These are phyloP conservation scores for Gadus chalcogrammus DNA, from an alignment of 2,113 vertebrate species.

Conservation along the genomic window DNA sequence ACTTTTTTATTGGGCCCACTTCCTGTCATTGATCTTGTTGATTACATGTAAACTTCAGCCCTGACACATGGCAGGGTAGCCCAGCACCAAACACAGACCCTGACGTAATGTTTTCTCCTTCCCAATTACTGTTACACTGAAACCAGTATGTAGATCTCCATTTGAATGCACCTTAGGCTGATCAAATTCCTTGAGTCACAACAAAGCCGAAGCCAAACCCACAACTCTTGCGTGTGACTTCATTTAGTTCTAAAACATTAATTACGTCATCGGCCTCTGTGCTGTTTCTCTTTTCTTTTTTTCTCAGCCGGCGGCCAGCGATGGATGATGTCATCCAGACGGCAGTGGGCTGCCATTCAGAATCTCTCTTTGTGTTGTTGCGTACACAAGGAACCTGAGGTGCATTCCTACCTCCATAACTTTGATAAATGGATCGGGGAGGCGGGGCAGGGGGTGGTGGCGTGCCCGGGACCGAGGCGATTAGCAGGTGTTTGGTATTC, in stretches of 20 bases:
- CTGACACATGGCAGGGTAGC: slow-evolving; percentile 17
- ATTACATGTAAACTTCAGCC: not conserved
- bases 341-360: slow-evolving; percentile 60
- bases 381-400: slow-evolving; percentile 31
- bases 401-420: slow-evolving; percentile 50
- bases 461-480: slow-evolving; percentile 47
- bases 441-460: slow-evolving; percentile 39
- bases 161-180: slow-evolving; percentile 26
- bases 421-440: slow-evolving; percentile 61
- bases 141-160: slow-evolving; percentile 25
- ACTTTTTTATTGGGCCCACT: slow-evolving; percentile 14
- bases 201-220: slow-evolving; percentile 46
- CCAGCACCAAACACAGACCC: not conserved
- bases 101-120: slow-evolving; percentile 16
- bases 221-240: slow-evolving; percentile 41
- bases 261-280: slow-evolving; percentile 44
- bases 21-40: slow-evolving; percentile 4
- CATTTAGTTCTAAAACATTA: slow-evolving; percentile 55
- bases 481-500: slow-evolving; percentile 68
- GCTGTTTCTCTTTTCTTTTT: slow-evolving; percentile 54
- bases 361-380: slow-evolving; percentile 58
- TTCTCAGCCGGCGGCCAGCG: slow-evolving; percentile 53
- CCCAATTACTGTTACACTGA: slow-evolving; percentile 19
- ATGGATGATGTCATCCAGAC: slow-evolving; percentile 64
- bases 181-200: slow-evolving; percentile 49